Conservation (phyloP, 2,888 invertebrate species). For the Torymus auratus region DNA sequence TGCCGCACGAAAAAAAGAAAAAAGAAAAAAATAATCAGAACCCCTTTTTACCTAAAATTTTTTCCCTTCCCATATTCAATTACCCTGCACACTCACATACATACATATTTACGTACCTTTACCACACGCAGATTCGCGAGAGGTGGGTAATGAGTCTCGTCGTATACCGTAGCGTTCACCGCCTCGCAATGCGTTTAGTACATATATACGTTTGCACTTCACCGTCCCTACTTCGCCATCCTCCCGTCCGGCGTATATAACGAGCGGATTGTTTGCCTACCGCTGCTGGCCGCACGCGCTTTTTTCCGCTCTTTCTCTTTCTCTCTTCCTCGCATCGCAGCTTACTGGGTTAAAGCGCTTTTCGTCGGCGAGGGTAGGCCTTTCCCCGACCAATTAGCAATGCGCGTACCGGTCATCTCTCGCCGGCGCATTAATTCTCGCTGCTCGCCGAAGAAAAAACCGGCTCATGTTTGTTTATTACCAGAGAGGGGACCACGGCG, state of each 20-base stretch:
- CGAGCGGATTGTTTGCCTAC: constrained; percentile 54
- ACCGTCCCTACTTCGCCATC: neutral
- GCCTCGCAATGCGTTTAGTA: neutral
- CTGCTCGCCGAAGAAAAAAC: neutral
- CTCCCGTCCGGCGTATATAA: constrained; percentile 8
- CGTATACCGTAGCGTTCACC: too few species aligned
- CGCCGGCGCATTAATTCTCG: constrained; percentile 3
- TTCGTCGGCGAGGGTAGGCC: constrained; percentile 3
- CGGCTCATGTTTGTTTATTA: neutral
- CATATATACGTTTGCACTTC: neutral
- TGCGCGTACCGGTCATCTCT: neutral
- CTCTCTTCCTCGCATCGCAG: neutral
- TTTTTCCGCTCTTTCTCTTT: neutral
- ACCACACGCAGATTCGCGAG: too few species aligned
- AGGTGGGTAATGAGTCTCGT: too few species aligned
- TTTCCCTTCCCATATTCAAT: too few species aligned
- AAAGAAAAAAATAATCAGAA: too few species aligned
- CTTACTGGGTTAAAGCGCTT: constrained; percentile 48
- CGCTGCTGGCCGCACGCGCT: neutral
- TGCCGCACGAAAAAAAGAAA: too few species aligned
- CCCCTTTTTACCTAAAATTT: too few species aligned
- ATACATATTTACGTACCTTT: too few species aligned
- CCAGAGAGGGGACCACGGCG: neutral
- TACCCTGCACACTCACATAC: too few species aligned
- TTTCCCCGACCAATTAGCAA: constrained; percentile 54